phyloP scores from a whole-genome alignment of 53 echinoderm and acorn worm species.

The Crossaster papposus region DNA sequence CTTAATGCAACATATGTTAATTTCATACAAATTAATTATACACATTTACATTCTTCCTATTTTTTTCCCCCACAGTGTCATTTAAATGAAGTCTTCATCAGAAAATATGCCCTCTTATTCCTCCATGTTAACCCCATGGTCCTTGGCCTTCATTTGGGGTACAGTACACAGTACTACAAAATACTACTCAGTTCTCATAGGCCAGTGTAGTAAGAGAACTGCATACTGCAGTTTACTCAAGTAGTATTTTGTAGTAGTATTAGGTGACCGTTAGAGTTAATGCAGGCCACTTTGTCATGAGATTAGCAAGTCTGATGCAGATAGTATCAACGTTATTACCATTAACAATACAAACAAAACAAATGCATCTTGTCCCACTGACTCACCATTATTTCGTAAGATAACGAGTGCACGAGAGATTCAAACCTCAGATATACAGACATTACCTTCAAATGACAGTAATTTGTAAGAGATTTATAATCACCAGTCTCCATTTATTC shows the following conservation, averaged over 20 bases:
- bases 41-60: too few species aligned
- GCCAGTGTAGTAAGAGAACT: too few species aligned
- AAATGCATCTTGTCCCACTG: not conserved
- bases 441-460: conserved; percentile 16
- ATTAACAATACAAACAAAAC: too few species aligned
- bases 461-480: conserved; percentile 15
- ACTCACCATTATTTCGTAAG: not conserved
- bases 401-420: conserved; percentile 12
- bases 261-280: too few species aligned
- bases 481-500: conserved; percentile 40
- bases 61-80: too few species aligned
- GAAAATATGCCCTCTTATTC: not conserved
- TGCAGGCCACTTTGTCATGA: not conserved
- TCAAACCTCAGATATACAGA: not conserved
- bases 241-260: too few species aligned
- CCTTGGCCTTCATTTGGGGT: too few species aligned
- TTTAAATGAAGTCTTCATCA: not conserved
- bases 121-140: not conserved
- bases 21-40: too few species aligned
- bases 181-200: too few species aligned
- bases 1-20: too few species aligned
- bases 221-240: too few species aligned
- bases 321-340: not conserved
- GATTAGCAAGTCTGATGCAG: not conserved
- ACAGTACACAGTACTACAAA: too few species aligned